A percentile compares a stretch with the other conserved stretches of the same genome.
These are phyloP conservation scores for Paramormyrops kingsleyae DNA, from an alignment of 2,113 vertebrate genomes.

Conservation along the genomic window DNA sequence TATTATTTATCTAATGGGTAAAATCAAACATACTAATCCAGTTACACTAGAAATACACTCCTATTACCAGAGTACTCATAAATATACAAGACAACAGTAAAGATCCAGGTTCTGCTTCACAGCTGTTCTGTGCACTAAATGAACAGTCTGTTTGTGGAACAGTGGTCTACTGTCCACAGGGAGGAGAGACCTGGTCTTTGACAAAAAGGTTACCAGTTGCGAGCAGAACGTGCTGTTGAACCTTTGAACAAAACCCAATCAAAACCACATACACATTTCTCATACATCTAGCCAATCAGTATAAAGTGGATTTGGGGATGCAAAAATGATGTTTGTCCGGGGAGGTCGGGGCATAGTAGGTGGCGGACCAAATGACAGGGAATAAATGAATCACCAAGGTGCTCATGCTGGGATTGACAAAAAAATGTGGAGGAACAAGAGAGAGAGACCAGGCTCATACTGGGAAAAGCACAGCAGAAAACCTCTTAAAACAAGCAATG, in stretches of 20 bases:
- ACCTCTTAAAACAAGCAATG: not conserved
- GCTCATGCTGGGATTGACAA: not conserved
- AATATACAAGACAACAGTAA: not conserved
- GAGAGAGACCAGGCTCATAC: not conserved
- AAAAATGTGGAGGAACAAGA: not conserved
- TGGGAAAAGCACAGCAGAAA: not conserved
- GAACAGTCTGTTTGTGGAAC: not conserved
- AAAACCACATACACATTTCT: not conserved
- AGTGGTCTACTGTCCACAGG: not conserved
- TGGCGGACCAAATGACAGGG: not conserved
- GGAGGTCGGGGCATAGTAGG: not conserved
- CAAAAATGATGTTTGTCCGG: not conserved
- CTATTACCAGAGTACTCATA: not conserved
- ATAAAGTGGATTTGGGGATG: not conserved
- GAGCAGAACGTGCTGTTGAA: not conserved
- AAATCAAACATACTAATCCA: not conserved
- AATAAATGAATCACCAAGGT: not conserved
- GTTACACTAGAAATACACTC: not conserved
- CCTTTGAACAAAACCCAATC: not conserved
- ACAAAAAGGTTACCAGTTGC: not conserved
- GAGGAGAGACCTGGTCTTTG: not conserved
- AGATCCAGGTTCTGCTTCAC: not conserved
- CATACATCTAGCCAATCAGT: not conserved
- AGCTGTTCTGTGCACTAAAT: not conserved
- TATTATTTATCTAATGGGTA: not conserved